phyloP scores from a whole-genome alignment of 2,888 invertebrate species.

The Trichopria drosophilae region DNA sequence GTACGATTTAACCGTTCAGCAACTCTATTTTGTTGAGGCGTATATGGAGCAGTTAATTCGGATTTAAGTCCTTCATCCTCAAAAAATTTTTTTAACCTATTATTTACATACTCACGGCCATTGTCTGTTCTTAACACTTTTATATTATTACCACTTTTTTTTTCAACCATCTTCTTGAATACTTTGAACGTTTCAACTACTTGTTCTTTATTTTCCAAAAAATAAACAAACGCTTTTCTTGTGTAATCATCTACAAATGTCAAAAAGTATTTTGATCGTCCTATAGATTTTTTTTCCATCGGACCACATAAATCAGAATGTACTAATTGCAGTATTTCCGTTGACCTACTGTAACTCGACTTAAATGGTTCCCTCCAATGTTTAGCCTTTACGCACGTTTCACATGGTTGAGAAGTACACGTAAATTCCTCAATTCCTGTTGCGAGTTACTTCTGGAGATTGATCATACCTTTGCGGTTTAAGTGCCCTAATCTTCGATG shows the following conservation, averaged over 20 bases:
- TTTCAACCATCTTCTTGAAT: slow-evolving; percentile 27
- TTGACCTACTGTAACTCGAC: too few species aligned
- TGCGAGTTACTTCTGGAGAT: too few species aligned
- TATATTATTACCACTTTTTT: slow-evolving; percentile 25
- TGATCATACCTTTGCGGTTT: slow-evolving; percentile 23
- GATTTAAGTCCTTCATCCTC: slow-evolving; percentile 25
- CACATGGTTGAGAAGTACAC: too few species aligned
- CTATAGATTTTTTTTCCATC: slow-evolving; percentile 18
- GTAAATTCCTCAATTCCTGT: too few species aligned
- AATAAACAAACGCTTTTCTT: slow-evolving; percentile 28
- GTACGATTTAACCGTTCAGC: slow-evolving; percentile 34
- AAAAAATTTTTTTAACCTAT: slow-evolving; percentile 11
- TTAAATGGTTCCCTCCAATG: too few species aligned
- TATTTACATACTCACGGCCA: slow-evolving; percentile 24
- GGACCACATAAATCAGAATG: slow-evolving; percentile 35
- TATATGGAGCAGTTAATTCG: slow-evolving; percentile 28
- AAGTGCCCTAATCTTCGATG: slow-evolving; percentile 40
- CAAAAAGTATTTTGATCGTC: slow-evolving; percentile 27
- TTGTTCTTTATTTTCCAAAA: slow-evolving; percentile 29
- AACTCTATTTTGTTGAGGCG: slow-evolving; percentile 36
- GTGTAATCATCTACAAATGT: slow-evolving; percentile 33
- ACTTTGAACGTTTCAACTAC: slow-evolving; percentile 24
- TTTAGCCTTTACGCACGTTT: too few species aligned
- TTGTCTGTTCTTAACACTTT: slow-evolving; percentile 27
- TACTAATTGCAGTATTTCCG: slow-evolving; percentile 24